Evolutionary conservation across 2,113 vertebrate genomes (phyloP).

Genomic region (Polyodon spathula): DNA sequence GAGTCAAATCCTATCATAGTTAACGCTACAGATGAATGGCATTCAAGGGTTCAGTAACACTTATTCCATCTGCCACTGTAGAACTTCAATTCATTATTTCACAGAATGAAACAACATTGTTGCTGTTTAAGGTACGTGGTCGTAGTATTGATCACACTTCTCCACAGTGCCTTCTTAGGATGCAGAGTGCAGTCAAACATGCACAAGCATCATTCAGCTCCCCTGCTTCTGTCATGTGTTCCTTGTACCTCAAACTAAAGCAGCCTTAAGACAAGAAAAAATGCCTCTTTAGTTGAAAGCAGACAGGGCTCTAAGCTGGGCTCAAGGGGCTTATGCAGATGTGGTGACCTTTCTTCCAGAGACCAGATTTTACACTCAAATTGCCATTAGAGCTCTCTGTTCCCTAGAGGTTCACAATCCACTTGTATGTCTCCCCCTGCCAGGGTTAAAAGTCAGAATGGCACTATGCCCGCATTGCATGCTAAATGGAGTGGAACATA

Average conservation of each 20-base stretch:
- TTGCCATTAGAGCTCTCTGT: slow-evolving; percentile 75
- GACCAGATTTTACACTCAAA: slow-evolving; percentile 92
- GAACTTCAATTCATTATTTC: slow-evolving; percentile 67
- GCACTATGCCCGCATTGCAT: slow-evolving; percentile 65
- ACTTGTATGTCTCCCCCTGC: slow-evolving; percentile 51
- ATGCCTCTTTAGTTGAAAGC: slow-evolving; percentile 62
- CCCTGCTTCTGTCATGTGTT: slow-evolving; percentile 55
- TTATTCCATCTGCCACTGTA: slow-evolving; percentile 69
- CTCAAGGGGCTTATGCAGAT: slow-evolving; percentile 88
- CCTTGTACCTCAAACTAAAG: slow-evolving; percentile 64
- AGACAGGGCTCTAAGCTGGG: slow-evolving; percentile 74
- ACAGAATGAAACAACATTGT: slow-evolving; percentile 50
- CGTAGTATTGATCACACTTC: slow-evolving; percentile 66
- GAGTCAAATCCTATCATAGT: slow-evolving; percentile 50
- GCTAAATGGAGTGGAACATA: slow-evolving; percentile 59
- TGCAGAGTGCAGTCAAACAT: slow-evolving; percentile 67
- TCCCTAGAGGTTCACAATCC: slow-evolving; percentile 63
- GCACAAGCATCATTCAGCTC: slow-evolving; percentile 53
- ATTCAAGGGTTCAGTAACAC: slow-evolving; percentile 57
- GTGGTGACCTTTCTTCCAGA: slow-evolving; percentile 88
- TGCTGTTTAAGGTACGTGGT: slow-evolving; percentile 44
- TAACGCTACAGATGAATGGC: slow-evolving; percentile 66
- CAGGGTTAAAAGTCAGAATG: slow-evolving; percentile 76
- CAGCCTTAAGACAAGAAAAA: slow-evolving; percentile 59
- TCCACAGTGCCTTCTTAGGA: slow-evolving; percentile 69